Base-by-base conservation (phyloP, 2,888 invertebrate species). In the Litoditis marina region DNA sequence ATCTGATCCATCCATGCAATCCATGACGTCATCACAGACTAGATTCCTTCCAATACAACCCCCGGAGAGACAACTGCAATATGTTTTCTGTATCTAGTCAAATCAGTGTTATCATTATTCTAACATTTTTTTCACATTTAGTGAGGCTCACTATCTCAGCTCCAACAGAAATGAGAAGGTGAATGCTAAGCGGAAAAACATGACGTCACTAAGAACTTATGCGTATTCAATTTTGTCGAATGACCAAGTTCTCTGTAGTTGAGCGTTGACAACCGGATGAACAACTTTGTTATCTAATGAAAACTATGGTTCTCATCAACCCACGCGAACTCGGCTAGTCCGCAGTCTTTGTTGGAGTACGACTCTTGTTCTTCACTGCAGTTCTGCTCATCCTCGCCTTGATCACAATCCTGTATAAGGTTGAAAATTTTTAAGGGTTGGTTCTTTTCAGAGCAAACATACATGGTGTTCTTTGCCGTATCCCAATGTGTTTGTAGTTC, bases 331-430 rank as follows among this genome's bases (percentile, higher is more conserved):
- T 58, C 58, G 25, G 58, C 58, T 19, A 58, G 13, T 5, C 58
- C 50, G 50, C 58, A 51, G 11, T 46, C 7, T 5, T 22, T 36
- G 61, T 13, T 47, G 55, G 28, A 60, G 39, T 28, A 64, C 55
- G 61, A 59, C 61, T 27, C 50, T 27, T 8, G 49, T 8, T 65
- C 50, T 2, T 39, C 30, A 3, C 60, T 54, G 49, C 68, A 68
- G 46, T 66, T 60, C 11, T 34, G 28, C 31, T 71, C 71, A 53
- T 71, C 71, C 36, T 66, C 62, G 27, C 66, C 68, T 19, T 59
- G 47, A 47, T 71, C 71, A 30, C 71, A 71, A 47, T 71, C 71
- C 64, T 71, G 16, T 27, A 56, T n/a, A 36, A 19, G 19, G 19
- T 27, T n/a, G 27, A 19, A 50, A 51, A 8, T 44, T 16, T 55